Percentiles rank a stretch among this genome's conserved stretches.
Conservation (phyloP, 2,797 vertebrate species). For the Natrix natrix region DNA sequence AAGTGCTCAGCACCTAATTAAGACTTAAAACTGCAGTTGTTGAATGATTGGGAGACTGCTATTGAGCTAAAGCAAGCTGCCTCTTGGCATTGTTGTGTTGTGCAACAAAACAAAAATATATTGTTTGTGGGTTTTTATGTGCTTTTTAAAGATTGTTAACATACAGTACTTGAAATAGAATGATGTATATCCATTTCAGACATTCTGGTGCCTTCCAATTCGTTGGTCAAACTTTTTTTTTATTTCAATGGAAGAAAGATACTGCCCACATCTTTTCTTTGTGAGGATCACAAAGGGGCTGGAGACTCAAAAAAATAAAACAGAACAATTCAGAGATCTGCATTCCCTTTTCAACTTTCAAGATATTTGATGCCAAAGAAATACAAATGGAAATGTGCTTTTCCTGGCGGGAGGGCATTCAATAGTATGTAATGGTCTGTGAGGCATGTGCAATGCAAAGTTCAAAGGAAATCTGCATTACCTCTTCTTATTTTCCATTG, state of each 20-base stretch:
- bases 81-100: not conserved
- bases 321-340: not conserved
- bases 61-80: not conserved
- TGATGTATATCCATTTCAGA: not conserved
- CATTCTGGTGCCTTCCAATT: not conserved
- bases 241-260: not conserved
- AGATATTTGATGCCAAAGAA: not conserved
- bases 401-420: not conserved
- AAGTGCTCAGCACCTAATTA: not conserved
- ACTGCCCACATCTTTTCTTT: not conserved
- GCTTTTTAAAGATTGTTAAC: not conserved
- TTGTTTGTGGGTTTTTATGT: not conserved
- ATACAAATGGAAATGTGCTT: not conserved
- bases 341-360: not conserved
- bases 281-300: not conserved
- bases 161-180: not conserved
- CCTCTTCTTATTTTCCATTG: not conserved
- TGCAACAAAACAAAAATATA: not conserved
- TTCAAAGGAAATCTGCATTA: not conserved
- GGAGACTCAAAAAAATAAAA: not conserved
- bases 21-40: not conserved
- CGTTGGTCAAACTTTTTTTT: not conserved
- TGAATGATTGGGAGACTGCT: not conserved
- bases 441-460: not conserved
- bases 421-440: not conserved